Conservation (phyloP, 1,140 invertebrate species). For the Solen grandis region DNA sequence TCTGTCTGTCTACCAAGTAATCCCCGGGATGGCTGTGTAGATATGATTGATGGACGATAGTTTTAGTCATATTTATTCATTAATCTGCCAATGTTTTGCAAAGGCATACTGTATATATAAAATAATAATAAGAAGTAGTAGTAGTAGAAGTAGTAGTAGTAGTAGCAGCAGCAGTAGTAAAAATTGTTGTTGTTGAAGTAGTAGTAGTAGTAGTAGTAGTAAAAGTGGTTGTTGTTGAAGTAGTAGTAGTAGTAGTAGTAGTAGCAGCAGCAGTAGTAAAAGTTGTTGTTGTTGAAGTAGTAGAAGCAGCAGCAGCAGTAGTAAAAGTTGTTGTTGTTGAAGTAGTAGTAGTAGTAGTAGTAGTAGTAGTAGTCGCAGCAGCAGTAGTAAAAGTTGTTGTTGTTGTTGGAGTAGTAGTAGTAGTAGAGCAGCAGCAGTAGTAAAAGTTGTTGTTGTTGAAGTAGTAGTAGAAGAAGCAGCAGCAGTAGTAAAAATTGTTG, state of each 20-base stretch:
- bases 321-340: conserved; percentile 42
- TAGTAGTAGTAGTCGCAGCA: conserved; percentile 1
- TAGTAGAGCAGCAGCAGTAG: conserved; percentile 38
- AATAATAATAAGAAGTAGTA: conserved; percentile 47
- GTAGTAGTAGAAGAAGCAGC: conserved; percentile 46
- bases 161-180: conserved; percentile 42
- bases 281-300: conserved; percentile 39
- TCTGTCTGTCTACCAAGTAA: no score
- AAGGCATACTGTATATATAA: no score
- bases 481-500: conserved; percentile 45
- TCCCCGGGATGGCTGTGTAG: no score
- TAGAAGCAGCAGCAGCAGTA: conserved; percentile 44
- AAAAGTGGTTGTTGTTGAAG: conserved; percentile 12
- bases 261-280: conserved; percentile 40
- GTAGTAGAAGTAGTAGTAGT: conserved; percentile 50
- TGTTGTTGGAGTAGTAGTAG: conserved; percentile 3
- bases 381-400: conserved; percentile 5
- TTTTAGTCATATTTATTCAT: no score
- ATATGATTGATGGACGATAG: no score
- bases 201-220: conserved; percentile 31
- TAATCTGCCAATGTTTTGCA: no score
- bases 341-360: conserved; percentile 52
- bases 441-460: conserved; percentile 36
- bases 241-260: conserved; percentile 38
- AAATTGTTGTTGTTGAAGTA: conserved; percentile 23